Conservation (phyloP, 2,113 vertebrate genomes). For the Neolamprologus caudopunctatus region DNA sequence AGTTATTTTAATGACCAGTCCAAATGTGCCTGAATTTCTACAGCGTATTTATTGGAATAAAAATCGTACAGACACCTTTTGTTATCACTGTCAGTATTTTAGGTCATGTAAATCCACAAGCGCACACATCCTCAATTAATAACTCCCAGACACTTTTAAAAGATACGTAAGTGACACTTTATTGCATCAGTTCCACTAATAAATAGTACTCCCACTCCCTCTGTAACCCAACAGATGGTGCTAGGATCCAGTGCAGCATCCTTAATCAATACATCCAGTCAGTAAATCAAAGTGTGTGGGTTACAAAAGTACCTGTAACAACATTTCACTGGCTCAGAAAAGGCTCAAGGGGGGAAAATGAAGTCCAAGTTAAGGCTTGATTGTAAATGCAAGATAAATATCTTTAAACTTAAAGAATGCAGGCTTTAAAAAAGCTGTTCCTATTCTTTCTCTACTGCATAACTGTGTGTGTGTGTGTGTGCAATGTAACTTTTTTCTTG, state of each 20-base stretch:
- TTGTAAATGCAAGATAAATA: conserved; percentile 29
- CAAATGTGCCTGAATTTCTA: not conserved
- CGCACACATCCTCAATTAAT: not conserved
- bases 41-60: not conserved
- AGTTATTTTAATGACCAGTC: not conserved
- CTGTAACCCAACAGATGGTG: conserved; percentile 9
- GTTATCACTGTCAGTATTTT: not conserved
- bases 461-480: not conserved
- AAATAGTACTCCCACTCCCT: conserved; percentile 9
- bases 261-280: not conserved
- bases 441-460: not conserved
- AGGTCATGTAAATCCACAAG: not conserved
- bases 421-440: not conserved
- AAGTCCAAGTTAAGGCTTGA: conserved; percentile 31
- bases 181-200: conserved; percentile 58
- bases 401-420: not conserved
- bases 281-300: not conserved
- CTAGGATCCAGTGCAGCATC: not conserved
- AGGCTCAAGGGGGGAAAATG: not conserved
- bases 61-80: not conserved
- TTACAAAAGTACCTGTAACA: conserved; percentile 14
- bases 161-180: conserved; percentile 32
- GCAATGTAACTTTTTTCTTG: not conserved
- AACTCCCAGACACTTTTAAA: not conserved
- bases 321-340: conserved; percentile 2